Evolutionary conservation across 2,797 vertebrate species (phyloP).

Genomic region (Dendrocincla tyrannina): DNA sequence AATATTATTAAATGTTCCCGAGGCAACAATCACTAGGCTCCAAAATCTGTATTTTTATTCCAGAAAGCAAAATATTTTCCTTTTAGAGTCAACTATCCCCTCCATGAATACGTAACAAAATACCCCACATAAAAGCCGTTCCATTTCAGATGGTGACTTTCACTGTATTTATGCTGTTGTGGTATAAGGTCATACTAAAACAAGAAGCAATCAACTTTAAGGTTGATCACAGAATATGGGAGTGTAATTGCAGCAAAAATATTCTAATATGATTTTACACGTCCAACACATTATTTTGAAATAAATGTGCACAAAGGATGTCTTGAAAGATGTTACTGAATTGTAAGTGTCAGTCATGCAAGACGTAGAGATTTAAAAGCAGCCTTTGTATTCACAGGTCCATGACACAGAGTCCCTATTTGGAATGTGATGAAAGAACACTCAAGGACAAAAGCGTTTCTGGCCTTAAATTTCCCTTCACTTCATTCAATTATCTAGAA

Average conservation of each 20-base stretch:
- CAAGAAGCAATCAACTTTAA: not conserved
- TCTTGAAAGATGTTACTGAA: slow-evolving; percentile 46
- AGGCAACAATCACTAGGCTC: slow-evolving; percentile 17
- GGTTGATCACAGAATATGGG: not conserved
- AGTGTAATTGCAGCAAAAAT: slow-evolving; percentile 7
- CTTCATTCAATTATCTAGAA: slow-evolving; percentile 50
- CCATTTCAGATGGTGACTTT: not conserved
- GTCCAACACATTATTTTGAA: slow-evolving; percentile 34
- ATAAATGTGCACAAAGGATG: slow-evolving; percentile 23
- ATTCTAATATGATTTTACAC: not conserved
- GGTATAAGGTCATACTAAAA: not conserved
- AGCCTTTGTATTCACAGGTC: slow-evolving; percentile 53
- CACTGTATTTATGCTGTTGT: not conserved
- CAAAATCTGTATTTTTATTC: slow-evolving; percentile 30
- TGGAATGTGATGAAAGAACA: slow-evolving; percentile 26
- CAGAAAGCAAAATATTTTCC: slow-evolving; percentile 4
- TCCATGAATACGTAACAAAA: not conserved
- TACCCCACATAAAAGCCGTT: not conserved
- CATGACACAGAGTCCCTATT: slow-evolving; percentile 40
- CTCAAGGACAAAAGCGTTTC: slow-evolving; percentile 45
- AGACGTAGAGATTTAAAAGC: slow-evolving; percentile 63
- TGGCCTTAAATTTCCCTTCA: slow-evolving; percentile 40
- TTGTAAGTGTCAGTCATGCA: slow-evolving; percentile 50
- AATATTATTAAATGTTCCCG: slow-evolving; percentile 39
- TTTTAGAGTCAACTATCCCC: not conserved